Percentiles rank a stretch among this genome's conserved stretches.
Evolutionary conservation across 1,140 invertebrate genomes (phyloP).

Genomic region (Neomicropteryx cornuta): DNA sequence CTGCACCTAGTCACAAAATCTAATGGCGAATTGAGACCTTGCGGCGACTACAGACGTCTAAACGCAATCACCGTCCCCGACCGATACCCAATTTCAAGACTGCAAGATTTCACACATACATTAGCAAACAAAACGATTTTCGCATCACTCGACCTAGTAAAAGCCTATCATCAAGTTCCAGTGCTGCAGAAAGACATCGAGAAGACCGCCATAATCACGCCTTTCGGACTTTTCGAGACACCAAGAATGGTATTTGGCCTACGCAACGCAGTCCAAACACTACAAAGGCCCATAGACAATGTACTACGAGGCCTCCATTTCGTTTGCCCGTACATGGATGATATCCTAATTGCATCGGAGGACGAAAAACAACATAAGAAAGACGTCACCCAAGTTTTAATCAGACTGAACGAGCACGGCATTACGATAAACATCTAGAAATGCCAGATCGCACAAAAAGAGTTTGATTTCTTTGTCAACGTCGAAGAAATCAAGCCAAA

Average conservation of each 20-base stretch:
- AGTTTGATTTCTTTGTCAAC: conserved; percentile 19
- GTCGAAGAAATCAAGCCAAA: conserved; percentile 19
- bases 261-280: conserved; percentile 24
- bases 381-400: conserved; percentile 16
- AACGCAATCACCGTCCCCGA: no score
- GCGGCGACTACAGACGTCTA: no score
- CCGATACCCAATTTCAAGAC: no score
- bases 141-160: no score
- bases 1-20: no score
- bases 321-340: conserved; percentile 36
- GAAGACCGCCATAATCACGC: conserved; percentile 13
- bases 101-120: no score
- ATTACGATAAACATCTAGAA: conserved; percentile 16
- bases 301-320: conserved; percentile 23
- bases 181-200: conserved; percentile 7
- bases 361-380: conserved; percentile 17
- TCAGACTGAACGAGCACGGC: conserved; percentile 13
- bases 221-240: conserved; percentile 12
- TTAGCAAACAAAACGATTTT: no score
- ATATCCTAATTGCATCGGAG: conserved; percentile 35
- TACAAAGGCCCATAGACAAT: conserved; percentile 35
- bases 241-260: conserved; percentile 21
- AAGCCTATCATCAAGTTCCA: conserved; percentile 9
- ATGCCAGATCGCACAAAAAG: conserved; percentile 8
- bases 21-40: no score